A percentile compares a stretch with the other conserved stretches of the same genome.
phyloP scores from a whole-genome alignment of 2,888 invertebrate species.

The Keiferia lycopersicella region DNA sequence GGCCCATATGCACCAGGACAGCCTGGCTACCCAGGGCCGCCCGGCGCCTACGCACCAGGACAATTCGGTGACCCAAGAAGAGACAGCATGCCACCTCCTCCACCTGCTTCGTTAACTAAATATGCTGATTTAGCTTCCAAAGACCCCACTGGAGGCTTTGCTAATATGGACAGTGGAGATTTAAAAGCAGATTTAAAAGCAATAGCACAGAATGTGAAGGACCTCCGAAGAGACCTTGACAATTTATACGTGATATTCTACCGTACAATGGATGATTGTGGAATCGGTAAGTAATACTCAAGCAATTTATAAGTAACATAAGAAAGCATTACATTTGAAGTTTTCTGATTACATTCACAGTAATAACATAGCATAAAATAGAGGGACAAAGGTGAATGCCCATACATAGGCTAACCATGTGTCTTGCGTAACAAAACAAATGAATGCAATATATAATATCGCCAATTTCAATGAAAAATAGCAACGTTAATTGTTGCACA shows the following conservation, averaged over 20 bases:
- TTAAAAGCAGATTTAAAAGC: no score
- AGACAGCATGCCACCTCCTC: background rate
- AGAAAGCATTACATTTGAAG: no score
- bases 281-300: constrained; percentile 18
- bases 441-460: no score
- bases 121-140: background rate
- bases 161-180: constrained; percentile 13
- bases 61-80: background rate
- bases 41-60: background rate
- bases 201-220: constrained; percentile 11
- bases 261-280: constrained; percentile 16
- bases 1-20: background rate
- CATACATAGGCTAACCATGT: no score
- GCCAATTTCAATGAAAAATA: no score
- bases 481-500: no score
- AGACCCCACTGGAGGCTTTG: background rate
- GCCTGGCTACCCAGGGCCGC: background rate
- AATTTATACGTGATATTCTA: constrained; percentile 16
- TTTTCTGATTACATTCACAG: no score
- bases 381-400: no score
- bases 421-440: no score
- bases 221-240: constrained; percentile 18
- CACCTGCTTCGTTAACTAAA: background rate
- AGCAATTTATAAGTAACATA: background rate
- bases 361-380: no score